These are phyloP conservation scores for Pampusana beccarii DNA, from an alignment of 2,113 vertebrate genomes.

Conservation along the genomic window DNA sequence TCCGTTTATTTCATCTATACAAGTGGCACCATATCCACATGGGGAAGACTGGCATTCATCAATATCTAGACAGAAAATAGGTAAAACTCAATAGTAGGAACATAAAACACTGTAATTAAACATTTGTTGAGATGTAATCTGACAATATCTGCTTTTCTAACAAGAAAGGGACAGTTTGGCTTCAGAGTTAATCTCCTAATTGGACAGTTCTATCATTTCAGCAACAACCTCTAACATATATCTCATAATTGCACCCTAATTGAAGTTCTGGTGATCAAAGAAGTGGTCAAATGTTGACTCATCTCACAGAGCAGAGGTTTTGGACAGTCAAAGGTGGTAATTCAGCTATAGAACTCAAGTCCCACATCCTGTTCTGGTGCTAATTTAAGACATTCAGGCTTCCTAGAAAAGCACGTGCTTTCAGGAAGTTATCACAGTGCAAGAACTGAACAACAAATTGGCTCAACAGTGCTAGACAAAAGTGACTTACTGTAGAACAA, in stretches of 20 bases:
- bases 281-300: background rate
- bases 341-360: background rate
- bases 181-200: background rate
- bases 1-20: conserved; percentile 90
- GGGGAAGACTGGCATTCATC: conserved; percentile 96
- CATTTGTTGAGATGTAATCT: background rate
- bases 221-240: background rate
- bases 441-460: background rate
- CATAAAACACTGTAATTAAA: background rate
- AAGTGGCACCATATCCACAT: conserved; percentile 90
- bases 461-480: background rate
- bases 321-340: background rate
- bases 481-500: background rate
- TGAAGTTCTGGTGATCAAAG: background rate
- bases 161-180: background rate
- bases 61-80: conserved; percentile 79
- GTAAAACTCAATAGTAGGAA: background rate
- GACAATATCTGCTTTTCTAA: background rate
- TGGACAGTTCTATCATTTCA: background rate
- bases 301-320: background rate
- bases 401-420: background rate
- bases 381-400: background rate
- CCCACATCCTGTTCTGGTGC: background rate
- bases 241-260: background rate
- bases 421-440: background rate